Conservation (phyloP, 2,888 invertebrate genomes). For the Drosophila putrida region DNA sequence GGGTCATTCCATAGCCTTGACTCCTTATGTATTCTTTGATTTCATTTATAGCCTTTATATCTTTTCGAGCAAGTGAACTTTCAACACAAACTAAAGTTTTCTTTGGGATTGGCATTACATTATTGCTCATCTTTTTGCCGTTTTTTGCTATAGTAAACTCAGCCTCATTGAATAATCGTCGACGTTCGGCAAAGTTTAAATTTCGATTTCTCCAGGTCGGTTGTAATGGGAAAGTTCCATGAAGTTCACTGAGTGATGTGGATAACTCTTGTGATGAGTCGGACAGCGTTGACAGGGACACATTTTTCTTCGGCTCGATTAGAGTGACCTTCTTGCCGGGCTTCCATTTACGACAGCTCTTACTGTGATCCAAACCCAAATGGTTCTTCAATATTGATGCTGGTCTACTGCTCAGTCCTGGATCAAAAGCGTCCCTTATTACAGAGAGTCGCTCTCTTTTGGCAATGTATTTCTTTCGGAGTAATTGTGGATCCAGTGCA, state of each 20-base stretch:
- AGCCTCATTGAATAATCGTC: conserved; percentile 22
- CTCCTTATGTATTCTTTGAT: conserved; percentile 2
- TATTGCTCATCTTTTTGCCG: conserved; percentile 33
- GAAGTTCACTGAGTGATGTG: conserved; percentile 1
- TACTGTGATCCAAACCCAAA: background rate
- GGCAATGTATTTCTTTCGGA: background rate
- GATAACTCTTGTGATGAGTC: background rate
- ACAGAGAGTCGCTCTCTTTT: background rate
- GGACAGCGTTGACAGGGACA: background rate
- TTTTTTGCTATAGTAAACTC: conserved; percentile 37
- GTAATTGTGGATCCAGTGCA: conserved; percentile 17
- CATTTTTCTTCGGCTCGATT: background rate
- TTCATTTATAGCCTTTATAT: background rate
- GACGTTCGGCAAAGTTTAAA: conserved; percentile 20
- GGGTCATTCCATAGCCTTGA: conserved; percentile 2
- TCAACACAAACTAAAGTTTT: background rate
- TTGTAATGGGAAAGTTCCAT: background rate
- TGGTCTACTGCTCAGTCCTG: background rate
- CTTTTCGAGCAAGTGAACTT: background rate
- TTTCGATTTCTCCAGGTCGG: background rate
- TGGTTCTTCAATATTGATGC: conserved; percentile 1
- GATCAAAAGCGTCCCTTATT: background rate
- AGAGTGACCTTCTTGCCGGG: background rate
- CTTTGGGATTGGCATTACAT: background rate
- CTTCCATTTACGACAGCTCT: background rate